Conservation (phyloP, 2,797 vertebrate genomes). For the Limosa lapponica region DNA sequence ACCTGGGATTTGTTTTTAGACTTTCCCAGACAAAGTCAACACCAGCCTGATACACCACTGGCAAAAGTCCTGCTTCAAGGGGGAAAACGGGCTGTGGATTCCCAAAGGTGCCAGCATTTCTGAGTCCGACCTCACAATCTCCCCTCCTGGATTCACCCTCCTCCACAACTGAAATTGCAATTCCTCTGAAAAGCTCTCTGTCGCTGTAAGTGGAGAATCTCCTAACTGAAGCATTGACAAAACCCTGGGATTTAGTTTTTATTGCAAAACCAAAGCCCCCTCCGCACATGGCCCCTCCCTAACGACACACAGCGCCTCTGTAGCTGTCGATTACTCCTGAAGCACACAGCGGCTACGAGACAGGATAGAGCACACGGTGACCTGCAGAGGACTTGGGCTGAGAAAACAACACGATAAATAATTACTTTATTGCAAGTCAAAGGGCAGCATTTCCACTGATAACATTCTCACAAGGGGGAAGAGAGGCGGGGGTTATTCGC, state of each 20-base stretch:
- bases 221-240: not conserved
- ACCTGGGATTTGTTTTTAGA: not conserved
- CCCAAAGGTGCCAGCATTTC: not conserved
- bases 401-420: not conserved
- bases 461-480: not conserved
- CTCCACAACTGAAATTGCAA: not conserved
- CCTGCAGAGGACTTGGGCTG: not conserved
- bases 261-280: not conserved
- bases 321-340: not conserved
- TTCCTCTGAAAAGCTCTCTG: not conserved
- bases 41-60: not conserved
- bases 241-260: not conserved
- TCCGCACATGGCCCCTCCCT: not conserved
- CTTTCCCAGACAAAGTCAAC: not conserved
- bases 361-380: fast-evolving
- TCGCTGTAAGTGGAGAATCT: not conserved
- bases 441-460: not conserved
- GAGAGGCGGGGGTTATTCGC: not conserved
- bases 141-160: not conserved
- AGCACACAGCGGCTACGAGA: not conserved
- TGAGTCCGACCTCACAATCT: not conserved
- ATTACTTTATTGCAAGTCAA: not conserved
- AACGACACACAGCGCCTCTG: not conserved
- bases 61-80: not conserved
- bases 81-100: not conserved